phyloP scores from a whole-genome alignment of 2,113 vertebrate genomes.

The Hiodon alosoides region DNA sequence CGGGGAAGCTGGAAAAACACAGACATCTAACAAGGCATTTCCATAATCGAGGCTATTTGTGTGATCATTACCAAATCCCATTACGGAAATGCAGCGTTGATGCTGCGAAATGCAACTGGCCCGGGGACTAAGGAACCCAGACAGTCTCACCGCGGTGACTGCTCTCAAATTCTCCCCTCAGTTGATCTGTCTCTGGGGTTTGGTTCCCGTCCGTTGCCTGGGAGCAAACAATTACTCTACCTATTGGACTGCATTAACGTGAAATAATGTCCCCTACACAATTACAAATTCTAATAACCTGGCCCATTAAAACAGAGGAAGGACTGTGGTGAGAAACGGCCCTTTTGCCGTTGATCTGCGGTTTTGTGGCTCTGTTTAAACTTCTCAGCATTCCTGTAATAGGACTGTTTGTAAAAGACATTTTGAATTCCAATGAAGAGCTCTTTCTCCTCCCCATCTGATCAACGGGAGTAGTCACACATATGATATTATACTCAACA shows the following conservation, averaged over 20 bases:
- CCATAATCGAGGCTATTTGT: constrained; percentile 40
- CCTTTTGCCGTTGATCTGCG: constrained; percentile 31
- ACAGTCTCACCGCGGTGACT: constrained; percentile 15
- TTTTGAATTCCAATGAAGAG: constrained; percentile 25
- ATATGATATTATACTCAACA: neutral
- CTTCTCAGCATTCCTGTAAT: constrained; percentile 28
- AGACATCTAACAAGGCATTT: constrained; percentile 29
- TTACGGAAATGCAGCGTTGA: neutral
- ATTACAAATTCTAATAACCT: constrained; percentile 50
- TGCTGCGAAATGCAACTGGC: constrained; percentile 3
- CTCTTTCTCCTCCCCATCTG: constrained; percentile 6
- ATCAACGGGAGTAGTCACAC: neutral
- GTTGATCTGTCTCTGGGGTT: constrained; percentile 38
- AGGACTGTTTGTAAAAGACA: constrained; percentile 32
- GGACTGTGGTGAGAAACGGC: constrained; percentile 30
- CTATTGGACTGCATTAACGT: constrained; percentile 47
- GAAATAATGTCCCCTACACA: constrained; percentile 39
- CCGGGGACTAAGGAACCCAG: neutral
- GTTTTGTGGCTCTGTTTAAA: constrained; percentile 36
- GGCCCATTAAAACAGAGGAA: constrained; percentile 35
- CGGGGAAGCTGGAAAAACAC: constrained; percentile 24
- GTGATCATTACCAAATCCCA: constrained; percentile 31
- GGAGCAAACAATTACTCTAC: constrained; percentile 48
- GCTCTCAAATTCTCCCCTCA: constrained; percentile 35
- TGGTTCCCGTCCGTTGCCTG: constrained; percentile 35